These are phyloP conservation scores for Nephrotoma guestfalica DNA, from an alignment of 2,888 invertebrate species.

Conservation along the genomic window DNA sequence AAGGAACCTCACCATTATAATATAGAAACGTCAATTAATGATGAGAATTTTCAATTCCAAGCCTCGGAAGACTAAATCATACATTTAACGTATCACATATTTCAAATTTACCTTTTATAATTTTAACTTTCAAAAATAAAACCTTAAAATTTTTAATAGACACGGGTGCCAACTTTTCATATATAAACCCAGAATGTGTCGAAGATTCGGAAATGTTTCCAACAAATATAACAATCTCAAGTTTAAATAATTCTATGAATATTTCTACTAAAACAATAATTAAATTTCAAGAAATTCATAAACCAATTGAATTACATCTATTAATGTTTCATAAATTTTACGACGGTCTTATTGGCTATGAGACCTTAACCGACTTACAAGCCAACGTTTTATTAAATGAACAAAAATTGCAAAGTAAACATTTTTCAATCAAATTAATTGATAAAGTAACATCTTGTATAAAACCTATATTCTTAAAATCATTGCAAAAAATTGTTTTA, in stretches of 20 bases:
- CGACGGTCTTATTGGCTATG: neutral
- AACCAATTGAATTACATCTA: neutral
- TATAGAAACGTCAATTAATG: neutral
- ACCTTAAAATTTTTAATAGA: neutral
- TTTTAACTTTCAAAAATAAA: neutral
- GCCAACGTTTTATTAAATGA: neutral
- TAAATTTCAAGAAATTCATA: neutral
- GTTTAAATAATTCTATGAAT: neutral
- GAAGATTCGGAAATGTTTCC: neutral
- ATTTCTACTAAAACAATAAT: neutral
- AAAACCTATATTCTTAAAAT: neutral
- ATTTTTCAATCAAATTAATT: neutral
- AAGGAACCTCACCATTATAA: neutral
- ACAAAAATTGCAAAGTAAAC: neutral
- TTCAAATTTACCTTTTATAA: neutral
- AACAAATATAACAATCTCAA: neutral
- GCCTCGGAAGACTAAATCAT: neutral
- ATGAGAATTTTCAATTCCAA: neutral
- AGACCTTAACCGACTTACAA: neutral
- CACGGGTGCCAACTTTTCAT: neutral
- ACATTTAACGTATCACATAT: neutral
- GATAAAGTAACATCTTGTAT: neutral
- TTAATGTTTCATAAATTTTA: neutral
- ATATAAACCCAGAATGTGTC: neutral
- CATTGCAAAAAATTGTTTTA: neutral